These are phyloP conservation scores for Salpingus planirostris DNA, from an alignment of 2,888 invertebrate species.

Conservation along the genomic window DNA sequence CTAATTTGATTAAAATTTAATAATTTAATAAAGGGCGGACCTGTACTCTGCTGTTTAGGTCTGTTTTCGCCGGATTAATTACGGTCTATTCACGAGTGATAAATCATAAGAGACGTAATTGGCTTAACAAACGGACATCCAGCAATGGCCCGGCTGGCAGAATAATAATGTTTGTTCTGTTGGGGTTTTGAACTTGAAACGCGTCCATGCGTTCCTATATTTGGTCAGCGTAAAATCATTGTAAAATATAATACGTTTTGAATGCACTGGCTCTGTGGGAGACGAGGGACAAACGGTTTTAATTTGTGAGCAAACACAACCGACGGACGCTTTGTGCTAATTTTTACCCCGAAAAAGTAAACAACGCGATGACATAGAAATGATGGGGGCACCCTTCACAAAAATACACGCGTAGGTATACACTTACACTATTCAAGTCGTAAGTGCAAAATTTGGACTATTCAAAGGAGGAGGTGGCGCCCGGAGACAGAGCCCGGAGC, in stretches of 20 bases:
- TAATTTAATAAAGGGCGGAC: conserved; percentile 18
- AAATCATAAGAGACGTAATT: conserved; percentile 28
- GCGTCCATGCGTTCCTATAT: too few relatives aligned
- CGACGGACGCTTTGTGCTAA: conserved; percentile 18
- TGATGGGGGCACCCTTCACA: too few relatives aligned
- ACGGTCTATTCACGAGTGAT: conserved; percentile 26
- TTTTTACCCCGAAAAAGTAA: conserved; percentile 16
- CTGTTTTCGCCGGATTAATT: conserved; percentile 25
- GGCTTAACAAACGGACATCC: conserved; percentile 23
- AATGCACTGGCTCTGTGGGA: too few relatives aligned
- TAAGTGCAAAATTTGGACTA: background rate
- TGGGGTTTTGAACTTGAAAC: conserved; percentile 19
- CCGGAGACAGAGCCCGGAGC: too few relatives aligned
- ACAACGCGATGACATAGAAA: conserved; percentile 7
- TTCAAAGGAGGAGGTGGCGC: background rate
- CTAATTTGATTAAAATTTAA: conserved; percentile 21
- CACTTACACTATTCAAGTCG: background rate
- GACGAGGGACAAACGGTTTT: conserved; percentile 17
- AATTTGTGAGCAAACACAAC: conserved; percentile 21
- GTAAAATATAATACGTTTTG: conserved; percentile 13
- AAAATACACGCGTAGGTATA: too few relatives aligned
- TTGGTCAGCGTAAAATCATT: conserved; percentile 16
- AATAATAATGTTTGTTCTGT: conserved; percentile 11
- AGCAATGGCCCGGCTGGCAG: too few relatives aligned
- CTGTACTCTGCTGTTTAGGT: too few relatives aligned